Percentiles rank a stretch among this genome's conserved stretches.
Conservation (phyloP, 2,797 vertebrate genomes). For the Aphelocoma californica region DNA sequence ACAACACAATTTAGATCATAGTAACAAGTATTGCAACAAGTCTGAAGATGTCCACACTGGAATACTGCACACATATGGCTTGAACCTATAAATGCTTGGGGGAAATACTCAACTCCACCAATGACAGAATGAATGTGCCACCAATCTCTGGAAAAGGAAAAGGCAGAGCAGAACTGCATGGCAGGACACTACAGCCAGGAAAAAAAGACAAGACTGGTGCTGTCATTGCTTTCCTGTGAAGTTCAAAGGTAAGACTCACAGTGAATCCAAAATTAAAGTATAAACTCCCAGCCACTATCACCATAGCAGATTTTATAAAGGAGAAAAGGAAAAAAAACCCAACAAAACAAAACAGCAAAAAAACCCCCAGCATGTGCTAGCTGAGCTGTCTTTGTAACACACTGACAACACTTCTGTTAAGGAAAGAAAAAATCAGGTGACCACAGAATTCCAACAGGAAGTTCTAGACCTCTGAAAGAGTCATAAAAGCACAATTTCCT, state of each 20-base stretch:
- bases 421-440: neutral
- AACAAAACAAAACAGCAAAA: neutral
- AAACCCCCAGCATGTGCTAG: neutral
- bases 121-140: neutral
- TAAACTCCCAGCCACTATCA: neutral
- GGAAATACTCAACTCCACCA: neutral
- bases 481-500: neutral
- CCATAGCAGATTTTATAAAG: neutral
- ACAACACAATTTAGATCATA: rapidly evolving
- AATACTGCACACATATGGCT: neutral
- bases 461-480: neutral
- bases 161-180: neutral
- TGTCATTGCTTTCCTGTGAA: neutral
- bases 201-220: neutral
- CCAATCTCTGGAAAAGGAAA: neutral
- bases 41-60: neutral
- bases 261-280: neutral
- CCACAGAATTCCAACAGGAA: neutral
- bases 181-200: neutral
- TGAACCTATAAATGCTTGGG: neutral
- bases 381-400: neutral
- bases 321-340: neutral
- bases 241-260: neutral
- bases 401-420: neutral
- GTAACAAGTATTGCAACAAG: neutral